Evolutionary conservation across 1,140 invertebrate species (phyloP), one percentile per base, ranked within the genome.

Genomic region (Drosophila littoralis): DNA sequence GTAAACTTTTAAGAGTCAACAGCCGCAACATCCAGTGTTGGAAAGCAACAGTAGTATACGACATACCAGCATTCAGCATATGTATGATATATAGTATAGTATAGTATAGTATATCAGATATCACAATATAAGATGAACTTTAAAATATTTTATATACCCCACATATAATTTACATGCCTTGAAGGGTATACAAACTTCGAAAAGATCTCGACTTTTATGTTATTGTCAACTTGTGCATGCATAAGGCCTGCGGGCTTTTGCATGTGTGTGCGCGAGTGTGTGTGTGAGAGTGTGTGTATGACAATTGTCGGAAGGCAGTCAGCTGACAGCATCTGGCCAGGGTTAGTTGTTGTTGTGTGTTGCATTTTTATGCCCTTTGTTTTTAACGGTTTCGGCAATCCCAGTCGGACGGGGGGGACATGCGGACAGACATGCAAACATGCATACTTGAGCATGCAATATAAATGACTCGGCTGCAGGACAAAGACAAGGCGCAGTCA

Each of bases 311-410:
- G 71, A 74, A 75, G 60, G 52, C 73, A 75, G 60, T 71, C 59
- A 71, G 60, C 59, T 71, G 73, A 69, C 66, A 75, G 59, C 60
- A 75, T 75, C 38, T 71, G 60, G 43, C 40, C 67, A 54, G 52
- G 73, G 54, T 71, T 65, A 59, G 40, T 54, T 65, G 59, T 50
- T 57, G 50, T 54, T 33, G 48, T 51, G 46, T 45, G n/a, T 38
- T 78, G 61, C 67, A 71, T 76, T 79, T 79, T 72, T 79, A 71
- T 76, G 46, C 67, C 67, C 73, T 76, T 79, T 79, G 73, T 76
- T 79, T 78, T 79, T 72, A 79, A 79, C 75, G 76, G 73, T 71
- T 79, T 79, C 33, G 76, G 73, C 76, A 78, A 75, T 63, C 66
- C 7, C 67, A 60, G 43, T 48, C 36, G 33, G 38, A 57, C 42